Base-by-base conservation (phyloP, 2,113 vertebrate species). In the Spermophilus dauricus region DNA sequence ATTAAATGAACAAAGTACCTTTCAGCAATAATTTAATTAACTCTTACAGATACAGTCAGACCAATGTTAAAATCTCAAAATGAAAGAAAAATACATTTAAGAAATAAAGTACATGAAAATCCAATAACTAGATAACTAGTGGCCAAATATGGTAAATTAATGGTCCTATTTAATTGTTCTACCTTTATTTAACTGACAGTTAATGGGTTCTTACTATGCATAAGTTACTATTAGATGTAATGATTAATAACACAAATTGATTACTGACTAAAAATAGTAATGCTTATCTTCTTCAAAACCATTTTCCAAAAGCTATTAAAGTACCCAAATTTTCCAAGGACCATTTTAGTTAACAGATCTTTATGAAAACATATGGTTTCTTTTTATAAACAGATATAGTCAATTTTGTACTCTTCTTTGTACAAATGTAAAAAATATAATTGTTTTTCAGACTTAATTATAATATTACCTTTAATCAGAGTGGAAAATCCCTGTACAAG, bases 1-100 rank as follows among this genome's bases (percentile, higher is more conserved):
- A 93, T 81, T 95, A 94, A 94, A 81, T 58, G 56, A 89, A 75
- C 28, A 73, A 96, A 65, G 22, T 81, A 56, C 17, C 37, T 89
- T 80, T 92, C 10, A 80, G 8, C 1, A 94, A 82, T 73, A 91
- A 84, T 51, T 42, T 53, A 95, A 63, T n/a, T 82, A 58, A 92
- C 11, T 20, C 53, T 92, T 91, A 88, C 13, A 81, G 10, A 58
- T 84, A 67, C 24, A 58, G 34, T 48, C 8, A 58, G 48, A 78
- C 1, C 67, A 95, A 72, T n/a, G 11, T 58, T 42, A 81, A 88
- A 37, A 58, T 34, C n/a, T 61, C 42, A 86, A 96, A 63, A 81
- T 18, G 30, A 3, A 69, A 90, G 16, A 1, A 75, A 91, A 90
- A 48, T 11, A 65, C 4, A 69, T 83, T 93, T 77, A 48, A 89